These are phyloP conservation scores for Drosophila bunnanda DNA, from an alignment of 2,888 invertebrate species.

Conservation along the genomic window DNA sequence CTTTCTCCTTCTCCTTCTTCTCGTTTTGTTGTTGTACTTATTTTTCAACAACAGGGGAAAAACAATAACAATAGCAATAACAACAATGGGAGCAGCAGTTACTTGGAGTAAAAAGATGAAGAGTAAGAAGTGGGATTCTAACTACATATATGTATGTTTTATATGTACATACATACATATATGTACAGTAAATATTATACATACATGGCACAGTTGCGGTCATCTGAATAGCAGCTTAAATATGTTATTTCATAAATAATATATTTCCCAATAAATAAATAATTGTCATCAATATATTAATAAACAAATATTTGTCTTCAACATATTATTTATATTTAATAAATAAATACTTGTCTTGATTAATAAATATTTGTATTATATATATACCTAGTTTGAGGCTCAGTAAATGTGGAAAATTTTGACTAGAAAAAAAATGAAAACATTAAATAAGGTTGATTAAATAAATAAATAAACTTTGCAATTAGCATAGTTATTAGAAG, in stretches of 20 bases:
- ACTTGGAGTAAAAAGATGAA: slow-evolving; percentile 16
- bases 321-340: background rate
- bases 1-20: slow-evolving; percentile 4
- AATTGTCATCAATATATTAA: background rate
- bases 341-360: background rate
- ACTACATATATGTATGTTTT: background rate
- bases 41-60: slow-evolving; percentile 17
- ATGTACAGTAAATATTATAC: background rate
- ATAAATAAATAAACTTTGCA: background rate
- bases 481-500: slow-evolving; percentile 14
- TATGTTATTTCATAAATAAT: background rate
- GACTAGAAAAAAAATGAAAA: background rate
- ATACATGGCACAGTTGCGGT: slow-evolving; percentile 1
- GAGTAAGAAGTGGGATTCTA: slow-evolving; percentile 14
- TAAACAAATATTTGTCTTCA: background rate
- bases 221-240: background rate
- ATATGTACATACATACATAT: background rate
- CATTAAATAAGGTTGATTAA: background rate
- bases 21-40: slow-evolving; percentile 6
- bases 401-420: slow-evolving; percentile 4
- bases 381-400: background rate
- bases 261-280: background rate
- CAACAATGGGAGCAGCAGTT: slow-evolving; percentile 22
- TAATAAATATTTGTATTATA: background rate
- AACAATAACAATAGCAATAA: slow-evolving; percentile 14